Percentiles rank a stretch among this genome's conserved stretches.
Evolutionary conservation across 2,888 invertebrate genomes (phyloP).

Genomic region (Cantharis flavilabris): DNA sequence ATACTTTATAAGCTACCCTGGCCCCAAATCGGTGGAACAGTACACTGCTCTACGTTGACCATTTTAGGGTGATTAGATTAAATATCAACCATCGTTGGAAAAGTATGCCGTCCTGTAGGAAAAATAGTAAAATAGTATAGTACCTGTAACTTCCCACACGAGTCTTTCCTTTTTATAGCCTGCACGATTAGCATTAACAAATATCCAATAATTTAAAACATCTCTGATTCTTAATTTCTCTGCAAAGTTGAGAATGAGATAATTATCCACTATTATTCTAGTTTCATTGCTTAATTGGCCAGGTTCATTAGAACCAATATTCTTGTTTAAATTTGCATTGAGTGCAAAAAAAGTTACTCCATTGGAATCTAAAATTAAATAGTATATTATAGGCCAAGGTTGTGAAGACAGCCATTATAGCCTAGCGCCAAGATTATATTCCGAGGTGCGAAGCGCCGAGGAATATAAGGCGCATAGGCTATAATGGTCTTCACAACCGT

Average conservation of each 20-base stretch:
- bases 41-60: no score
- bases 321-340: constrained; percentile 67
- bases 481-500: no score
- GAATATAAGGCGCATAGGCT: no score
- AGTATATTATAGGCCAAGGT: no score
- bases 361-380: background rate
- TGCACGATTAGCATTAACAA: constrained; percentile 59
- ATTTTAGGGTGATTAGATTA: no score
- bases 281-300: constrained; percentile 62
- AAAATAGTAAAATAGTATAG: constrained; percentile 16
- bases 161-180: constrained; percentile 56
- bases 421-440: no score
- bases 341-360: constrained; percentile 61
- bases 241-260: constrained; percentile 55
- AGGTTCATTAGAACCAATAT: constrained; percentile 56
- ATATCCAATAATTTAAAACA: constrained; percentile 65
- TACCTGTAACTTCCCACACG: constrained; percentile 55
- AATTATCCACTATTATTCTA: constrained; percentile 51
- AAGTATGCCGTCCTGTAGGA: no score
- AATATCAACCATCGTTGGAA: no score
- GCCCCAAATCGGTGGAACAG: no score
- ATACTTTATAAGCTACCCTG: no score
- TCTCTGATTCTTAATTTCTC: constrained; percentile 58
- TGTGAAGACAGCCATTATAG: no score
- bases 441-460: no score